Base-by-base conservation (phyloP, 2,113 vertebrate species). In the Nothoprocta perdicaria region DNA sequence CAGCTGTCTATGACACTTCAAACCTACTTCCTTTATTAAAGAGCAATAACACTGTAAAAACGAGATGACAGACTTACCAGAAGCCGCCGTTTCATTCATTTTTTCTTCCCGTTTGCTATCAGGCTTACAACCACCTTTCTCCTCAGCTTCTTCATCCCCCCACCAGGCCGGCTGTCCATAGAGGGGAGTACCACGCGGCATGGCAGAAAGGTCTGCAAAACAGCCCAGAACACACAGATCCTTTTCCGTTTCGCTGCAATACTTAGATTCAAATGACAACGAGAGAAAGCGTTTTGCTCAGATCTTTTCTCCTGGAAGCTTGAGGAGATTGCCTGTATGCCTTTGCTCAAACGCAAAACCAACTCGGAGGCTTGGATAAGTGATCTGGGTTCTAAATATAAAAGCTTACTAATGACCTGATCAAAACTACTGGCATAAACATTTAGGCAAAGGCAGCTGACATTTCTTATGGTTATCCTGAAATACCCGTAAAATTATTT, bases 101-200 rank as follows among this genome's bases (percentile, higher is more conserved):
- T 98, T 99, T 77, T 94, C 97, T 91, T 98, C 97, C 35, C 96
- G 80, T 93, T 99, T 99, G 88, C 96, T 97, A 76, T 98, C 98
- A 68, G 98, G 97, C 90, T 99, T 99, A 96, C 97, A 98, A 81
- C 98, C 98, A 97, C 98, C 98, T 94, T 99, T 97, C 68, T 99
- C 99, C 80, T 99, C 98, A 29, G 98, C 98, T 23, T 99, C 99
- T 50, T 98, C 99, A 43, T 99, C 99, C 50, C 99, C 99, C 99
- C 99, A 99, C 99, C 99, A 99, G 8, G 99, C 99, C 10, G 99
- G 99, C 84, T 99, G 99, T 10, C 99, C 99, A 62, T 99, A 99
- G 62, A 99, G 95, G 7, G 99, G 99, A 17, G 99, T 99, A 76
- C 99, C 99, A 72, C 99, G 98, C 81, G 98, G 99, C 95, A 99